Base-by-base conservation (phyloP, 1,140 invertebrate species). In the Sogatella furcifera region DNA sequence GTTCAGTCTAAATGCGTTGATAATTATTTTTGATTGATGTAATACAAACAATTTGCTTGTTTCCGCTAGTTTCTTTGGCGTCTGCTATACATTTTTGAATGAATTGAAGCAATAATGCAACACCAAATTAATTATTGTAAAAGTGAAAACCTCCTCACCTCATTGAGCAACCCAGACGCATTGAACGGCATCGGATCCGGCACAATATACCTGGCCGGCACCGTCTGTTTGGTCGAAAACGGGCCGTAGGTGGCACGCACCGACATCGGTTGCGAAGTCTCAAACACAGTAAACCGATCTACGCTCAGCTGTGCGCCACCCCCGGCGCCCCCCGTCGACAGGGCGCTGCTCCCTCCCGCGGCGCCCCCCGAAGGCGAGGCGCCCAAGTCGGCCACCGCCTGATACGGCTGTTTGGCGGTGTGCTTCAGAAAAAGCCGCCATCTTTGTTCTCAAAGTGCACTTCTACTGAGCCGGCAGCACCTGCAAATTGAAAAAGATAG, bases 161-260 rank as follows among this genome's bases (percentile, higher is more conserved):
- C 46, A 22, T 22, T 49, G 14, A 54, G n/a, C 19, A 59, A 22
- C n/a, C 34, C 46, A 43, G 55, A 53, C 11, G 55, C 46, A 15
- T 62, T 62, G 17, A 60, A 62, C 58, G 58, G 64, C n/a, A 56
- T 41, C n/a, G 59, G 61, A 52, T 62, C 61, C 11, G 55, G 60
- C 53, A 62, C 61, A 24, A 62, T 62, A 52, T 57, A 62, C n/a
- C 89, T 77, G 0, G 89, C 88, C n/a, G 90, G 90, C 14, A 95
- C 90, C 1, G 90, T 94, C 73, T 95, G 90, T 68, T 93, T 93
- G 28, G 90, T 93, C 62, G 89, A 91, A 74, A 95, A 95, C 2
- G 92, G 92, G 3, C 92, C 92, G 67, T 94, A 95, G 6, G 87
- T 90, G 9, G 91, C 90, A 14, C 90, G 77, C 5, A 95, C 86